Conservation (phyloP, 1,140 invertebrate species). For the Doryteuthis pealeii region DNA sequence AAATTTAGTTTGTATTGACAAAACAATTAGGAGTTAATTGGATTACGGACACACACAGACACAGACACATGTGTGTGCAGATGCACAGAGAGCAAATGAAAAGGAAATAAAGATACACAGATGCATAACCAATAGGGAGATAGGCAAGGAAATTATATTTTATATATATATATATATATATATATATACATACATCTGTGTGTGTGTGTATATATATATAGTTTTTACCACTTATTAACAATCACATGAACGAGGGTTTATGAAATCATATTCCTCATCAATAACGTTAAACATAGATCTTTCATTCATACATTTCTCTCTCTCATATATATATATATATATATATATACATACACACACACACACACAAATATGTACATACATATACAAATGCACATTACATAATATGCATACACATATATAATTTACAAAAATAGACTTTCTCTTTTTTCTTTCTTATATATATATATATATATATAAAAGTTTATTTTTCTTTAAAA, state of each 20-base stretch:
- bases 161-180: not conserved
- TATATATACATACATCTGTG: not conserved
- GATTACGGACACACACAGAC: slow-evolving; percentile 9
- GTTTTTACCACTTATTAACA: too few relatives aligned
- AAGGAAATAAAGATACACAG: not conserved
- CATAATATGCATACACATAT: not conserved
- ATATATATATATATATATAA: not conserved
- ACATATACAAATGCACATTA: not conserved
- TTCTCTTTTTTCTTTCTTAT: too few relatives aligned
- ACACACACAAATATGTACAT: not conserved
- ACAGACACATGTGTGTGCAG: not conserved
- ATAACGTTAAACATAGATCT: too few relatives aligned
- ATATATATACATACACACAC: too few relatives aligned
- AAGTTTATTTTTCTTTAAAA: not conserved
- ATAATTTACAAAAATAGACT: not conserved
- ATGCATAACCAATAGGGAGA: not conserved
- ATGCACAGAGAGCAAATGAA: not conserved
- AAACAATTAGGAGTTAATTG: not conserved
- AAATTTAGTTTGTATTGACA: too few relatives aligned
- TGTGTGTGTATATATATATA: not conserved
- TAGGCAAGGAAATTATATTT: not conserved
- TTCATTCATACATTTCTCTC: too few relatives aligned
- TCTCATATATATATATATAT: too few relatives aligned
- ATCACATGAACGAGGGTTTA: too few relatives aligned
- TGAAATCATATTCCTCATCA: too few relatives aligned